phyloP scores from a whole-genome alignment of 2,113 vertebrate genomes.

The Platycercus adscitus region DNA sequence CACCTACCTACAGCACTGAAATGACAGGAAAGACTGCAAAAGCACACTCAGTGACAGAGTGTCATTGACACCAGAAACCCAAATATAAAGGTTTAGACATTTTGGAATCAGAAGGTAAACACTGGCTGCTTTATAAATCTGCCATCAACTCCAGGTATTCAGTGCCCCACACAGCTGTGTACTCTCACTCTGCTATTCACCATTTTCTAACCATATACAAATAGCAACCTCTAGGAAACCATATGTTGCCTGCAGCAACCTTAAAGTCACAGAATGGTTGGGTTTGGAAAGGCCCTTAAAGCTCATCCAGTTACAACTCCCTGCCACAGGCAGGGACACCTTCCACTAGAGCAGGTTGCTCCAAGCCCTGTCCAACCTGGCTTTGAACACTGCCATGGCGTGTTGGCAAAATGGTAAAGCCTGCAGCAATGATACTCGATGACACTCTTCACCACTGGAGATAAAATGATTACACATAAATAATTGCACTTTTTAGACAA shows the following conservation, averaged over 20 bases:
- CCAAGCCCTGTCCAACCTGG: background rate
- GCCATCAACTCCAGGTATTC: background rate
- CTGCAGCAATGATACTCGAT: background rate
- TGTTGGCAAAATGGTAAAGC: background rate
- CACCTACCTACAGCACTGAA: background rate
- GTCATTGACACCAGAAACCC: background rate
- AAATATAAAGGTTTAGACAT: background rate
- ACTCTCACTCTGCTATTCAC: background rate
- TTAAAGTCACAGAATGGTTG: background rate
- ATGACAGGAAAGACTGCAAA: background rate
- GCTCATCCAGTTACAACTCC: background rate
- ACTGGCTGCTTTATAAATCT: background rate
- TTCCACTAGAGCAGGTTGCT: background rate
- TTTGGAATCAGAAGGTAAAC: background rate
- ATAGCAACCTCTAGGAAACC: background rate
- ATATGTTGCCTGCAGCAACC: background rate
- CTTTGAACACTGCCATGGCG: background rate
- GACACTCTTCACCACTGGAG: background rate
- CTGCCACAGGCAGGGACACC: background rate
- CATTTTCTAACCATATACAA: background rate
- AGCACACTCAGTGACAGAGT: background rate
- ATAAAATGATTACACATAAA: background rate
- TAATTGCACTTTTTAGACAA: background rate
- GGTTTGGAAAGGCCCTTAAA: background rate
- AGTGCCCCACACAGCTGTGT: background rate